Base-by-base conservation (phyloP, 92 coral and sea anemone genomes). In the Heliopora coerulea region DNA sequence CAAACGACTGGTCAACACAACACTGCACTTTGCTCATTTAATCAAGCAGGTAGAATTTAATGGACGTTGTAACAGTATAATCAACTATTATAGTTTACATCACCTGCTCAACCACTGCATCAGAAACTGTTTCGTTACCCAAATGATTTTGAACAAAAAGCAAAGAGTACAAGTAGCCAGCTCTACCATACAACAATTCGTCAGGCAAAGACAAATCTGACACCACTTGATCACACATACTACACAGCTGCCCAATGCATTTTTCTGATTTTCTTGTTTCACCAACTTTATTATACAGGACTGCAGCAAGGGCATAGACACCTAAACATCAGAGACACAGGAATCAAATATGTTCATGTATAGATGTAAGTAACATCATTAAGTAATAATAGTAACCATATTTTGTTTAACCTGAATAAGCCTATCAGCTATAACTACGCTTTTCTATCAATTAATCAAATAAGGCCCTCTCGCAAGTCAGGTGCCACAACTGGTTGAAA, bases 161-260 rank as follows among this genome's bases (percentile, higher is more conserved):
- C 42, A 93, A 74, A 62, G 96, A 75, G 68, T 89, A 95, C 50
- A 95, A 74, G 73, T 85, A 95, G 2, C 99, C 99, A 61, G 99
- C 89, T 54, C 95, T 84, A 1, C 99, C 99, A 82, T 88, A 95
- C 46, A 95, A 72, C 60, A 95, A 68, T 75, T 95, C 99, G 73
- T 95, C 90, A 31, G 99, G 99, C 27, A 95, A 65, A 5, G 89
- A 78, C 20, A 50, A 64, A 60, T 95, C 99, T 1, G 63, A 52
- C 4, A 70, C 70, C 19, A 88, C 95, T 68, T 69, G 72, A 30
- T 90, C 96, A 66, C 83, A 79, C 87, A 95, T 79, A 25, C 79
- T 59, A 37, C 86, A 59, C 26, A 95, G 85, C 52, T 78, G 80
- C 68, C 73, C 65, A 9, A 90, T 31, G 56, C 84, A 88, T 23